Percentiles rank a stretch among this genome's conserved stretches.
Conservation (phyloP, 2,888 invertebrate genomes). For the Xylocampa areola region DNA sequence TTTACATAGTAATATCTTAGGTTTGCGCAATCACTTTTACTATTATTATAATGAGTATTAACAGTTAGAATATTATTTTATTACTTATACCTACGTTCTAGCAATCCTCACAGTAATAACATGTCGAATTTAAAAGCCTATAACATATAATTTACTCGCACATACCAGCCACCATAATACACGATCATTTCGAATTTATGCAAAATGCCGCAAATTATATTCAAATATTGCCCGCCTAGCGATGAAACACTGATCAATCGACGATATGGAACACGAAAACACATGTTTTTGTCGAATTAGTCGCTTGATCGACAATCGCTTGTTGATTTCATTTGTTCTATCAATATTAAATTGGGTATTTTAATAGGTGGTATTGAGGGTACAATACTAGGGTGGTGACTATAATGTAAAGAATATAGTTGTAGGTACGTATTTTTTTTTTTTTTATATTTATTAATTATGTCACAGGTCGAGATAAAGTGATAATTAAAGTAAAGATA, state of each 20-base stretch:
- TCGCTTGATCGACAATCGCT: constrained; percentile 64
- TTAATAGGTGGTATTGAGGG: no score
- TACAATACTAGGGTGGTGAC: no score
- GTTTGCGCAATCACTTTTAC: no score
- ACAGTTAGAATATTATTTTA: no score
- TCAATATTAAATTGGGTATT: not conserved
- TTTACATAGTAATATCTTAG: no score
- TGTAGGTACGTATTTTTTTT: no score
- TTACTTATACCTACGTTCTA: not conserved
- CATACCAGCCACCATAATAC: constrained; percentile 29
- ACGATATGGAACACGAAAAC: constrained; percentile 56
- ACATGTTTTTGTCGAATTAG: constrained; percentile 62
- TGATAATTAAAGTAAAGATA: no score
- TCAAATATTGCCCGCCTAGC: constrained; percentile 42
- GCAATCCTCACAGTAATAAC: constrained; percentile 5
- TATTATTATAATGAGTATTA: no score
- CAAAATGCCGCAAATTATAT: constrained; percentile 57
- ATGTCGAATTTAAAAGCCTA: constrained; percentile 22
- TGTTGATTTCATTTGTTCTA: not conserved
- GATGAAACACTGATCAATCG: constrained; percentile 50
- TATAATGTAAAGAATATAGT: no score
- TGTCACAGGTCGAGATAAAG: no score
- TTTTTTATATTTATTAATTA: constrained; percentile 1
- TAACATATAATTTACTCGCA: constrained; percentile 23
- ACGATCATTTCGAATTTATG: constrained; percentile 54